Evolutionary conservation across 2,888 invertebrate species (phyloP), one percentile per base, ranked within the genome.

Genomic region (Xestia rhomboidea): DNA sequence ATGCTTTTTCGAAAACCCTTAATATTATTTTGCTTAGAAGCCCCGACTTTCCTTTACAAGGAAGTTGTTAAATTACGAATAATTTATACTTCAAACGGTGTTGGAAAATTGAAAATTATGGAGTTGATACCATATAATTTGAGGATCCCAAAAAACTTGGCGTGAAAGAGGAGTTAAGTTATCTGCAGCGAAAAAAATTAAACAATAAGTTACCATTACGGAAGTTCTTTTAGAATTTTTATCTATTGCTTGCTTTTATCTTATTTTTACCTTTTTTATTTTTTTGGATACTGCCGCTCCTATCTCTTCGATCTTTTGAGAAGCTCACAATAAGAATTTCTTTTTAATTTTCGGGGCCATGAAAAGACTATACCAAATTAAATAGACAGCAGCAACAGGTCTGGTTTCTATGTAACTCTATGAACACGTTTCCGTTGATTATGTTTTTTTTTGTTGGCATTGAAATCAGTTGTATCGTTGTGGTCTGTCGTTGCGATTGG

Each of bases 61-160:
- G 81, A 85, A 79, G 77, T 83, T 81, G 81, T 83, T 86, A 81
- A 85, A 85, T 85, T 76, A 85, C 76, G 77, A 73, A 85, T 85
- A 85, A 85, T 85, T 85, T 85, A 83, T 85, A 85, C 85, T 78
- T 85, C 85, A 85, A 85, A 85, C 85, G 77, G 54, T 78, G 74
- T 76, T 38, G 60, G 70, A 80, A 86, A 83, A 86, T 86, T 86
- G 85, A 86, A 86, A 86, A 81, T 86, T 86, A 86, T 86, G 79
- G 77, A 78, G 77, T 74, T 86, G 79, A 83, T 86, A 76, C 79
- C 83, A 83, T 73, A 86, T 73, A 83, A 86, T 83, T 85, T 80
- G 74, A 77, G 44, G 60, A 79, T 70, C 54, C 71, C 63, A 49
- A 82, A 78, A 66, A 83, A 80, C 64, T 84, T 76, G 77, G 77